Conservation (phyloP, 2,113 vertebrate species). For the Notiomystis cincta region DNA sequence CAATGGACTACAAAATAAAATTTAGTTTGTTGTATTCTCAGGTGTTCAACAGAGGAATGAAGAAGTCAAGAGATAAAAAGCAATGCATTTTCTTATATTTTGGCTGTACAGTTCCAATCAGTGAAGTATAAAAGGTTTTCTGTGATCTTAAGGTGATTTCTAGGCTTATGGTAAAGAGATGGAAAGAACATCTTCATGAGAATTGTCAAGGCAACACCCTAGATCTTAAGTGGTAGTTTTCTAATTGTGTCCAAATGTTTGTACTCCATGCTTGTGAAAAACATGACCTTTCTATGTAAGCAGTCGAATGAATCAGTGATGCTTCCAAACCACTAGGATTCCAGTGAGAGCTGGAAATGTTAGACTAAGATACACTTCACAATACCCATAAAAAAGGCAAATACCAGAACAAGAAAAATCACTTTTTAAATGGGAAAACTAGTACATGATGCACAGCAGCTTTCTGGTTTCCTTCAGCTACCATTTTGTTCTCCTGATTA, state of each 20-base stretch:
- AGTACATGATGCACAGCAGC: not conserved
- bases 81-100: not conserved
- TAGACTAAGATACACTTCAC: not conserved
- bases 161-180: not conserved
- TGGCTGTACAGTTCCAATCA: not conserved
- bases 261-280: not conserved
- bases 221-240: not conserved
- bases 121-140: not conserved
- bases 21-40: not conserved
- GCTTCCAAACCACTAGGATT: not conserved
- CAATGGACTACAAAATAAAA: not conserved
- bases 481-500: not conserved
- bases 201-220: not conserved
- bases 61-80: not conserved
- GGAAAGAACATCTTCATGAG: not conserved
- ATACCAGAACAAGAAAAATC: not conserved
- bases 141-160: not conserved
- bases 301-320: not conserved
- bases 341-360: not conserved
- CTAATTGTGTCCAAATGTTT: not conserved
- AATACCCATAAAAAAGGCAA: not conserved
- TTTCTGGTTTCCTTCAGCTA: not conserved
- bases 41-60: not conserved
- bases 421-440: not conserved
- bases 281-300: not conserved